Evolutionary conservation across 2,888 invertebrate genomes (phyloP).

Genomic region (Torymus tubicola): DNA sequence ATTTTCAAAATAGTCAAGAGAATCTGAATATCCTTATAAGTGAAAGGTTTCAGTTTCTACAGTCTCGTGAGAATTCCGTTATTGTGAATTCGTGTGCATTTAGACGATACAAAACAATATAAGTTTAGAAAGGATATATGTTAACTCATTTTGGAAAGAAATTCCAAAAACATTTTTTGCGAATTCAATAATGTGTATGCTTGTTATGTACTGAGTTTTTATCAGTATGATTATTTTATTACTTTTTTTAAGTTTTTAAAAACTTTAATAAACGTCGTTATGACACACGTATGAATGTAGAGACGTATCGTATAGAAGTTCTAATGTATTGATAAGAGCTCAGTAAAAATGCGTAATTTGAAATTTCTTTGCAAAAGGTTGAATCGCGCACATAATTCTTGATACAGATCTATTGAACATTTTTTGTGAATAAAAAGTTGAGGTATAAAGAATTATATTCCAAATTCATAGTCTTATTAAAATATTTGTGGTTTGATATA

Average conservation of each 20-base stretch:
- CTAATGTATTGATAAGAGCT: conserved; percentile 21
- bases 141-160: conserved; percentile 18
- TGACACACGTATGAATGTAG: background rate
- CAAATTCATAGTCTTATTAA: conserved; percentile 1
- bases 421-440: conserved; percentile 33
- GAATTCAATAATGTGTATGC: conserved; percentile 1
- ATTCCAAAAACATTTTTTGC: conserved; percentile 5
- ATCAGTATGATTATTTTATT: conserved; percentile 15
- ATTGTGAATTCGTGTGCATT: conserved; percentile 46
- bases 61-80: conserved; percentile 38
- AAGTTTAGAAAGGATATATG: conserved; percentile 1
- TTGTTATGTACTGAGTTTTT: conserved; percentile 28
- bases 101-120: conserved; percentile 24
- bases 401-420: conserved; percentile 34
- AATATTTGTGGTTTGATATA: background rate
- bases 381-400: conserved; percentile 40
- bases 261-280: background rate
- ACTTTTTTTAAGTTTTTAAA: background rate
- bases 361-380: conserved; percentile 34
- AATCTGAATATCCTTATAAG: conserved; percentile 3
- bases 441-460: conserved; percentile 26
- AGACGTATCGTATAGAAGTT: background rate
- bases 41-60: conserved; percentile 25
- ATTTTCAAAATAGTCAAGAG: conserved; percentile 22
- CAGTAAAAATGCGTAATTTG: conserved; percentile 21